Conservation (phyloP, 2,113 vertebrate genomes). For the Grammomys dolichurus region DNA sequence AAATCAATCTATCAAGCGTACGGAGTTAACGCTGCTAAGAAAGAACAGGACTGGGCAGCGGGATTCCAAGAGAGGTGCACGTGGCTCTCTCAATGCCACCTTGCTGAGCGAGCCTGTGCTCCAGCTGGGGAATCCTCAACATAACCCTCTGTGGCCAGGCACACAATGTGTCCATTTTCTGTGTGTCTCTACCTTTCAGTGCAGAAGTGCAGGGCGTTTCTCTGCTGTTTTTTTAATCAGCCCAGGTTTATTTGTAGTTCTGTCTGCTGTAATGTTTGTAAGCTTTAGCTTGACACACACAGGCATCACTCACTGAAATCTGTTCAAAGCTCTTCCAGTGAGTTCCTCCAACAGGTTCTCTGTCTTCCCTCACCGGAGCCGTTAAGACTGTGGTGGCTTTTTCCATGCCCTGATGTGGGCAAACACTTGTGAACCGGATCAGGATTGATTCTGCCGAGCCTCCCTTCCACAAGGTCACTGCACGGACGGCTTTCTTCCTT, state of each 20-base stretch:
- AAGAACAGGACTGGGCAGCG: not conserved
- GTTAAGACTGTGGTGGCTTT: not conserved
- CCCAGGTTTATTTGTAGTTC: rapidly evolving
- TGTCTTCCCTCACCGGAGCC: not conserved
- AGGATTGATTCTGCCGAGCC: not conserved
- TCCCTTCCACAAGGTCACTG: not conserved
- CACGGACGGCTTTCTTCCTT: not conserved
- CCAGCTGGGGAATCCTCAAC: rapidly evolving
- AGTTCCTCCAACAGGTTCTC: not conserved
- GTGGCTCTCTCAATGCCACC: rapidly evolving
- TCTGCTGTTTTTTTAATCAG: too few relatives aligned
- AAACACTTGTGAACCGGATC: not conserved
- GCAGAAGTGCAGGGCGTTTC: not conserved
- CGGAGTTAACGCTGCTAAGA: not conserved
- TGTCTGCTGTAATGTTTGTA: rapidly evolving
- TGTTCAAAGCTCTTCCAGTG: not conserved
- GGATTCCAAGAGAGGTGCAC: rapidly evolving
- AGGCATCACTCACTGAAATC: not conserved
- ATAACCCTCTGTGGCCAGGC: too few relatives aligned
- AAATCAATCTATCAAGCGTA: not conserved
- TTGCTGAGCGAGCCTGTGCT: not conserved
- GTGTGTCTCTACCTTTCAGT: not conserved
- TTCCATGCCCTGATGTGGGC: not conserved
- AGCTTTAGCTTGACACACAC: too few relatives aligned
- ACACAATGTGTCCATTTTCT: rapidly evolving